Evolutionary conservation across 2,113 vertebrate species (phyloP).

Genomic region (Centropus unirufus): DNA sequence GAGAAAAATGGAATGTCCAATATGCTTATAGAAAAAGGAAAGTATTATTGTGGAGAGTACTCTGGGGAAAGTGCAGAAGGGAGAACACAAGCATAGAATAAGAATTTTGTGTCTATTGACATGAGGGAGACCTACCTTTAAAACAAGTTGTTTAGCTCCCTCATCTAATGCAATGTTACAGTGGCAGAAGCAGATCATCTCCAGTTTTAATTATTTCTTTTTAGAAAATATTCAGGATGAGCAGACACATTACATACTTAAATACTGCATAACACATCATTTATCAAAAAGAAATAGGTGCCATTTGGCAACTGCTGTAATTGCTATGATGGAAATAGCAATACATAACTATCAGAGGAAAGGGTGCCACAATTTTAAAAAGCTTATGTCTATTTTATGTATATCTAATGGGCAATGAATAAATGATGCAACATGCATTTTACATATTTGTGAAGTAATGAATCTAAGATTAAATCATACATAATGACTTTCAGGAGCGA

Average conservation of each 20-base stretch:
- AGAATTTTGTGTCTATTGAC: not conserved
- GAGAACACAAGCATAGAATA: not conserved
- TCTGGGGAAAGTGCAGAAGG: not conserved
- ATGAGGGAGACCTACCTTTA: not conserved
- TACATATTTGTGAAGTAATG: conserved; percentile 19
- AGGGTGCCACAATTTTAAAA: not conserved
- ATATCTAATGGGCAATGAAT: conserved; percentile 45
- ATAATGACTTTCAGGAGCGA: conserved; percentile 16
- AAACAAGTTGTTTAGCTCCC: not conserved
- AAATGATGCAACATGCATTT: conserved; percentile 42
- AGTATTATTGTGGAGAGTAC: not conserved
- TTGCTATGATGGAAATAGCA: conserved; percentile 13
- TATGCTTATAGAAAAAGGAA: not conserved
- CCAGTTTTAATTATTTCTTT: not conserved
- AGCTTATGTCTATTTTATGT: conserved; percentile 29
- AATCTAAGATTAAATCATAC: conserved; percentile 27
- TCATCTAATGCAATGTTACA: not conserved
- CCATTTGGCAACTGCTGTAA: not conserved
- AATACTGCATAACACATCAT: not conserved
- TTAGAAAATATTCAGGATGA: conserved; percentile 31
- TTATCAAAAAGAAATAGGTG: conserved; percentile 21
- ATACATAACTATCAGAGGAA: conserved; percentile 18
- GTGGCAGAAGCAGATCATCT: not conserved
- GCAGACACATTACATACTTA: not conserved
- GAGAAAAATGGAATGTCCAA: not conserved